These are phyloP conservation scores for Galleria mellonella DNA, from an alignment of 1,140 invertebrate species.

Conservation along the genomic window DNA sequence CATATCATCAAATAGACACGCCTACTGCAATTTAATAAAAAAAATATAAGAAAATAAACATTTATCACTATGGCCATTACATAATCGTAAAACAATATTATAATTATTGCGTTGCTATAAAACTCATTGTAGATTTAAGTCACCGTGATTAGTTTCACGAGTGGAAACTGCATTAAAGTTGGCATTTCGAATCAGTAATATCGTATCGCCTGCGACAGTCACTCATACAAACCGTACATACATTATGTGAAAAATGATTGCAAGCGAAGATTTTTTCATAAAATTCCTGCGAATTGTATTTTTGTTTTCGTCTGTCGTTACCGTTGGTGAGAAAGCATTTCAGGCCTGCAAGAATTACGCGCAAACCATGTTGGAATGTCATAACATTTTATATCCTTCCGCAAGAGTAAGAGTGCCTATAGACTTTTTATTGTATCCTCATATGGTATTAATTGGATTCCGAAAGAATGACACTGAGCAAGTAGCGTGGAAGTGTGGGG, in stretches of 20 bases:
- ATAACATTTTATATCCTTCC: slow-evolving; percentile 42
- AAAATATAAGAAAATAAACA: too few relatives aligned
- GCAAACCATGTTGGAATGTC: slow-evolving; percentile 52
- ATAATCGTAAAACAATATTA: too few relatives aligned
- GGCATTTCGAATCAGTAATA: slow-evolving; percentile 44
- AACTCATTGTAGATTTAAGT: too few relatives aligned
- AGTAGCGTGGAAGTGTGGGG: slow-evolving; percentile 69
- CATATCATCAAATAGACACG: too few relatives aligned
- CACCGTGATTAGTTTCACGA: slow-evolving; percentile 24
- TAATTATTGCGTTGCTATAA: too few relatives aligned
- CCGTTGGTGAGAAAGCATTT: slow-evolving; percentile 47
- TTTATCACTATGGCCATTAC: too few relatives aligned
- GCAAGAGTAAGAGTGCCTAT: slow-evolving; percentile 45
- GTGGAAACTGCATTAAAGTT: slow-evolving; percentile 13
- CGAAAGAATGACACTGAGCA: slow-evolving; percentile 12
- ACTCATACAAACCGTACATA: too few relatives aligned
- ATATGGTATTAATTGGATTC: slow-evolving; percentile 61
- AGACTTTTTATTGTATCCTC: slow-evolving; percentile 51
- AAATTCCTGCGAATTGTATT: too few relatives aligned
- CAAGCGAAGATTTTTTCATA: too few relatives aligned
- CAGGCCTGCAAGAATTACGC: slow-evolving; percentile 46
- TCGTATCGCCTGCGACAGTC: background rate
- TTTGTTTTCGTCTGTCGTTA: too few relatives aligned
- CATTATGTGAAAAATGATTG: too few relatives aligned
- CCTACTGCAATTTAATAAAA: too few relatives aligned